Percentiles rank a stretch among this genome's conserved stretches.
phyloP scores from a whole-genome alignment of 1,140 invertebrate genomes.

The Acromyrmex charruanus region DNA sequence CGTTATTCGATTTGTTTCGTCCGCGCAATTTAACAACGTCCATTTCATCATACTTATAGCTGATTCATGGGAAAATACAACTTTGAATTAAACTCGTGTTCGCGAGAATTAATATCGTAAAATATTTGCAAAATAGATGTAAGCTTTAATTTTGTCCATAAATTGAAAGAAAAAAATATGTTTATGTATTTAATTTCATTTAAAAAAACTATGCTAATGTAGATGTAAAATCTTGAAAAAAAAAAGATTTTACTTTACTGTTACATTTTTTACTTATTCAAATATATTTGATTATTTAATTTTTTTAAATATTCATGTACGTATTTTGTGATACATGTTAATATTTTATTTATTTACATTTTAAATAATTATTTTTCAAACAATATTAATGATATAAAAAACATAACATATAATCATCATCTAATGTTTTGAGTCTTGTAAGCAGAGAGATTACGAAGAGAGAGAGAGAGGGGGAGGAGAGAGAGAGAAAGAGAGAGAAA shows the following conservation, averaged over 20 bases:
- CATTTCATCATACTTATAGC: neutral
- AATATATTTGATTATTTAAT: slow-evolving; percentile 20
- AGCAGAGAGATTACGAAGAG: neutral
- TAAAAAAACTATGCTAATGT: neutral
- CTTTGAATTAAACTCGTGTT: neutral
- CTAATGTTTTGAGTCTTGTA: neutral
- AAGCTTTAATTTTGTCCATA: neutral
- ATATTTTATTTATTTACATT: slow-evolving; percentile 27
- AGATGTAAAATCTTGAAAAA: neutral
- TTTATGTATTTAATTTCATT: slow-evolving; percentile 33
- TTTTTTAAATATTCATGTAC: neutral
- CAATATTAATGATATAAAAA: neutral
- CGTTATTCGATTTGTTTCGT: slow-evolving; percentile 30
- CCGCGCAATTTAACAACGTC: slow-evolving; percentile 26
- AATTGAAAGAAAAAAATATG: neutral
- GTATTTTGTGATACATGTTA: neutral
- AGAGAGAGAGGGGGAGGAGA: too few relatives aligned
- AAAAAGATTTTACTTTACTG: neutral
- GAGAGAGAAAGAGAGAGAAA: too few relatives aligned
- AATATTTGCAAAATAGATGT: slow-evolving; percentile 3
- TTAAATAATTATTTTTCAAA: neutral
- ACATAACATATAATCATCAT: neutral
- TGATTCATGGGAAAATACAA: slow-evolving; percentile 3
- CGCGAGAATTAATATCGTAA: slow-evolving; percentile 1
- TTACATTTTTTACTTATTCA: neutral